Percentiles rank a stretch among this genome's conserved stretches.
These are phyloP conservation scores for Austrolebias charrua DNA, from an alignment of 2,797 vertebrate species.

Conservation along the genomic window DNA sequence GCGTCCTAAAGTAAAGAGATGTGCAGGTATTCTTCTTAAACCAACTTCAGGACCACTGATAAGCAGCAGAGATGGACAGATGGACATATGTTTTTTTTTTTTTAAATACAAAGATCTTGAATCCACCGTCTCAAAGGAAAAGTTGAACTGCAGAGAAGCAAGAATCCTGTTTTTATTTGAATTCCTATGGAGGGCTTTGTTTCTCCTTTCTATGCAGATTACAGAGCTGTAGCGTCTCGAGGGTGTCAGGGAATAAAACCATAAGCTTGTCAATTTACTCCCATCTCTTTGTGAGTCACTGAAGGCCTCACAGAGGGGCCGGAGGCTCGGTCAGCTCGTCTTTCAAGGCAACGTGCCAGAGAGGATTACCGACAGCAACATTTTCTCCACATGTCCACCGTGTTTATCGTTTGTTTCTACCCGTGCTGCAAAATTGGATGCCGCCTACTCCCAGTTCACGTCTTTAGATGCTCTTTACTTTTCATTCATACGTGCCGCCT, in stretches of 20 bases:
- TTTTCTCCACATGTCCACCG: slow-evolving; percentile 4
- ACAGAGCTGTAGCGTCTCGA: not conserved
- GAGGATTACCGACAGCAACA: slow-evolving; percentile 2
- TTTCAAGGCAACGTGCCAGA: slow-evolving; percentile 6
- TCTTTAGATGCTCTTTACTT: slow-evolving; percentile 25
- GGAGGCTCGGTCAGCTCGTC: slow-evolving; percentile 6
- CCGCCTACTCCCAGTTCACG: slow-evolving; percentile 23
- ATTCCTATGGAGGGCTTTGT: not conserved
- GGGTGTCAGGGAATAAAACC: not conserved
- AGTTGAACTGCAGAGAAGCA: too few relatives aligned
- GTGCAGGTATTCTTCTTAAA: too few relatives aligned
- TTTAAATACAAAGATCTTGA: too few relatives aligned
- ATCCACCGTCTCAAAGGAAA: too few relatives aligned
- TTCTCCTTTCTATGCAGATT: not conserved
- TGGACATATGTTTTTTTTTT: too few relatives aligned
- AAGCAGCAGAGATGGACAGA: too few relatives aligned
- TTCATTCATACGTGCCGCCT: slow-evolving; percentile 24
- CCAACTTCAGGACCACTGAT: too few relatives aligned
- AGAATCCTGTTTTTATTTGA: too few relatives aligned
- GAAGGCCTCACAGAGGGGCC: too few relatives aligned
- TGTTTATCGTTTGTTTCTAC: slow-evolving; percentile 11
- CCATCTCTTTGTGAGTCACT: not conserved
- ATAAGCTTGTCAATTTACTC: not conserved
- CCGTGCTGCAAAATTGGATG: not conserved
- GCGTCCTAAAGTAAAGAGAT: too few relatives aligned